These are phyloP conservation scores for Ophiodon elongatus DNA, from an alignment of 2,113 vertebrate genomes.

Conservation along the genomic window DNA sequence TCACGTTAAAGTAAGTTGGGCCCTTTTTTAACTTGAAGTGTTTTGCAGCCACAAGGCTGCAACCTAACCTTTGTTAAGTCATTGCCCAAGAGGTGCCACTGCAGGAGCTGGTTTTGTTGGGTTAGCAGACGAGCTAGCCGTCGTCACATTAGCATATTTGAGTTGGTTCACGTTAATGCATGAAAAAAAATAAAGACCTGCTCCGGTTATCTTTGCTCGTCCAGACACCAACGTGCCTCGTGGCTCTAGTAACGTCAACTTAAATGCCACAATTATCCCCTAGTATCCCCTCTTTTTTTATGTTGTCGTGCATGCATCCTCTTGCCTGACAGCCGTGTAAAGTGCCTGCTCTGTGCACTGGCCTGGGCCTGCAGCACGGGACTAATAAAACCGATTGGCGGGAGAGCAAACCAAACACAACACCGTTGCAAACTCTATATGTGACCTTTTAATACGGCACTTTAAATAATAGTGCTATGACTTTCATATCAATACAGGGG, in stretches of 20 bases:
- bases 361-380: constrained; percentile 53
- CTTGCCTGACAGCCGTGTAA: constrained; percentile 24
- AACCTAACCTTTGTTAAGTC: neutral
- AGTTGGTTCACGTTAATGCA: neutral
- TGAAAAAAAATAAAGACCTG: neutral
- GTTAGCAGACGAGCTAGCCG: constrained; percentile 41
- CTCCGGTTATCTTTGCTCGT: neutral
- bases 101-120: constrained; percentile 16
- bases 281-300: neutral
- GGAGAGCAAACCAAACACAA: constrained; percentile 76
- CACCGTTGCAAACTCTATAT: neutral
- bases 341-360: constrained; percentile 12
- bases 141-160: constrained; percentile 6
- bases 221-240: fast-evolving
- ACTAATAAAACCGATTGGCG: constrained; percentile 74
- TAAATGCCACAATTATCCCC: fast-evolving
- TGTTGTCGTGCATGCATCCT: neutral
- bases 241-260: fast-evolving
- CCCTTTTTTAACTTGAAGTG: neutral
- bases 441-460: neutral
- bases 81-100: neutral
- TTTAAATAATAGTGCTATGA: fast-evolving
- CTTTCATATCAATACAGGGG: neutral
- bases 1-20: neutral
- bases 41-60: neutral